These are phyloP conservation scores for Anadara kagoshimensis DNA, from an alignment of 1,140 invertebrate species.

Conservation along the genomic window DNA sequence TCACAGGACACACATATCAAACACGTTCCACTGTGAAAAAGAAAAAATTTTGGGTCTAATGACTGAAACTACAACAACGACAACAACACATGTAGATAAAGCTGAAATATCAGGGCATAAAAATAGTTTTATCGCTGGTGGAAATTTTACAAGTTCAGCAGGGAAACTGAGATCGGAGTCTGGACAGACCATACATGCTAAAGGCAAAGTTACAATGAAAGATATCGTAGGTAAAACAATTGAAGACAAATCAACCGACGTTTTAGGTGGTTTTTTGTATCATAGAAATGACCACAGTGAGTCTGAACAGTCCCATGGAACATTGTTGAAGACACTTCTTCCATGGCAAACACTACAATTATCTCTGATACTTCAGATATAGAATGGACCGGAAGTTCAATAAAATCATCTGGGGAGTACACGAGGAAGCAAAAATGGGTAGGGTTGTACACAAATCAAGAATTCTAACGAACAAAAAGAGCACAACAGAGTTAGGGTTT, in stretches of 20 bases:
- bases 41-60: too few species aligned
- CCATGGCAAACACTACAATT: background rate
- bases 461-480: background rate
- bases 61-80: too few species aligned
- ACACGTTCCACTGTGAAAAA: background rate
- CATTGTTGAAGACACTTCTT: background rate
- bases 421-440: background rate
- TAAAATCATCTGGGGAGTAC: background rate
- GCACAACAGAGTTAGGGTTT: background rate
- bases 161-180: background rate
- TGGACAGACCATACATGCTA: background rate
- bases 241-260: background rate
- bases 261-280: background rate
- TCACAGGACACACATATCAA: slow-evolving; percentile 4
- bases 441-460: background rate
- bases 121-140: background rate
- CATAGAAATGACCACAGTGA: too few species aligned
- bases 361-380: slow-evolving; percentile 4
- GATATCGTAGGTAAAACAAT: background rate
- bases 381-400: background rate
- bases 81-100: slow-evolving; percentile 16
- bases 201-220: slow-evolving; percentile 1
- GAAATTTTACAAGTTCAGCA: background rate
- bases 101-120: background rate
- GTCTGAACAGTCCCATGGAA: slow-evolving; percentile 2